These are phyloP conservation scores for Cydia splendana DNA, from an alignment of 1,140 invertebrate genomes.

Conservation along the genomic window DNA sequence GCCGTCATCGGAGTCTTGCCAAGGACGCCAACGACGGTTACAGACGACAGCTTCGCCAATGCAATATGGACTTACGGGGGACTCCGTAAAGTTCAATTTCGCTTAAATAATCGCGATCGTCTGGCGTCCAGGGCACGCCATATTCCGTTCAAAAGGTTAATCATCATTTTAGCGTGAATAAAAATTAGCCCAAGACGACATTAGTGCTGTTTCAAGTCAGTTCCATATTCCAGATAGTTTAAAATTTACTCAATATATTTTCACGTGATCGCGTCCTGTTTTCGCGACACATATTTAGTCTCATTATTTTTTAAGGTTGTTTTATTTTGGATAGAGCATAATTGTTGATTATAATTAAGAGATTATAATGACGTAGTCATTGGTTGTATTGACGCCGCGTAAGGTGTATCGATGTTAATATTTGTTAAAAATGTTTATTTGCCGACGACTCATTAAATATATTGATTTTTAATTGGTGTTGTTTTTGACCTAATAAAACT, in stretches of 20 bases:
- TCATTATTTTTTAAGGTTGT: slow-evolving; percentile 5
- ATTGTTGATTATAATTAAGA: slow-evolving; percentile 38
- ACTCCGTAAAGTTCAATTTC: too few species aligned
- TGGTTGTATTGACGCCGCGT: slow-evolving; percentile 27
- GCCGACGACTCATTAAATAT: slow-evolving; percentile 34
- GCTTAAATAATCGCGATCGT: too few species aligned
- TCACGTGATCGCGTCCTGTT: not conserved
- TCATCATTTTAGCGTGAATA: too few species aligned
- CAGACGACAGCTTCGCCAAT: too few species aligned
- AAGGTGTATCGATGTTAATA: slow-evolving; percentile 30
- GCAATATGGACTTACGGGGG: too few species aligned
- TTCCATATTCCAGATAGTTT: not conserved
- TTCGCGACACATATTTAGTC: not conserved
- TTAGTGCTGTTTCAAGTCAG: too few species aligned
- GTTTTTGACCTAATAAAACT: not conserved
- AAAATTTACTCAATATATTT: not conserved
- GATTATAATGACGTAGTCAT: slow-evolving; percentile 38
- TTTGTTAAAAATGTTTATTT: slow-evolving; percentile 28
- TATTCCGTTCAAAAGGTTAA: too few species aligned
- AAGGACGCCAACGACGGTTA: too few species aligned
- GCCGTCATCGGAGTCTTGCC: too few species aligned
- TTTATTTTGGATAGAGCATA: slow-evolving; percentile 14
- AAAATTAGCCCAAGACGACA: too few species aligned
- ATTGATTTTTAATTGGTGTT: slow-evolving; percentile 24
- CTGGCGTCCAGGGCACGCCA: too few species aligned